These are phyloP conservation scores for Pilophorus perplexus DNA, from an alignment of 2,888 invertebrate species.

Conservation along the genomic window DNA sequence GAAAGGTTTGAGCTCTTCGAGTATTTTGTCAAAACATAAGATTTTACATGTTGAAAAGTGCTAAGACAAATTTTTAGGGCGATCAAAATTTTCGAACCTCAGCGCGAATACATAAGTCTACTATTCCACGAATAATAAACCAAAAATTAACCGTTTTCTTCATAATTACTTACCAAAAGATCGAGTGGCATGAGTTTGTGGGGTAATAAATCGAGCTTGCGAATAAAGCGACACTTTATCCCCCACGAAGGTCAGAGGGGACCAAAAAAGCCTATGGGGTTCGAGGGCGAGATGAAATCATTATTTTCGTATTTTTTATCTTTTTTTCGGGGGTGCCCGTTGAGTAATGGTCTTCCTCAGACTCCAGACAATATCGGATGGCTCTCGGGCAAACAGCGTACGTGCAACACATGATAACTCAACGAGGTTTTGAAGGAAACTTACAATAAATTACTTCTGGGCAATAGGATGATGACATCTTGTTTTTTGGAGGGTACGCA, in stretches of 20 bases:
- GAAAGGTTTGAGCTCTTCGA: too few species aligned
- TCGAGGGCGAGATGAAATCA: slow-evolving; percentile 29
- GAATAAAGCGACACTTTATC: not conserved
- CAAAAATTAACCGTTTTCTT: too few species aligned
- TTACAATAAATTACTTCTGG: slow-evolving; percentile 13
- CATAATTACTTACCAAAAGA: too few species aligned
- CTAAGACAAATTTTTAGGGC: too few species aligned
- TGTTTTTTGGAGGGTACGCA: not conserved
- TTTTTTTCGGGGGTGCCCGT: slow-evolving; percentile 19
- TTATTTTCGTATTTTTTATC: slow-evolving; percentile 40
- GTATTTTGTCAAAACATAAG: too few species aligned
- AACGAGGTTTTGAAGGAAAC: slow-evolving; percentile 1
- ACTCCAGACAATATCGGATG: slow-evolving; percentile 34
- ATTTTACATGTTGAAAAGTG: too few species aligned
- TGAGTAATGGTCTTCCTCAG: slow-evolving; percentile 34
- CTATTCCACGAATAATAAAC: too few species aligned
- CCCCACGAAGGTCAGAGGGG: slow-evolving; percentile 1
- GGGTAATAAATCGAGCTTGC: slow-evolving; percentile 8
- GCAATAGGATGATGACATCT: slow-evolving; percentile 21
- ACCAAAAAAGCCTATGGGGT: too few species aligned
- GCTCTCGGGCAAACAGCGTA: slow-evolving; percentile 1
- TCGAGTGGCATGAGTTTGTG: not conserved
- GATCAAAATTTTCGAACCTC: too few species aligned
- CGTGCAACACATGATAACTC: slow-evolving; percentile 40
- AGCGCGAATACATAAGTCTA: too few species aligned